A percentile compares a stretch with the other conserved stretches of the same genome.
Conservation (phyloP, 2,888 invertebrate genomes). For the Archips crataeganus region DNA sequence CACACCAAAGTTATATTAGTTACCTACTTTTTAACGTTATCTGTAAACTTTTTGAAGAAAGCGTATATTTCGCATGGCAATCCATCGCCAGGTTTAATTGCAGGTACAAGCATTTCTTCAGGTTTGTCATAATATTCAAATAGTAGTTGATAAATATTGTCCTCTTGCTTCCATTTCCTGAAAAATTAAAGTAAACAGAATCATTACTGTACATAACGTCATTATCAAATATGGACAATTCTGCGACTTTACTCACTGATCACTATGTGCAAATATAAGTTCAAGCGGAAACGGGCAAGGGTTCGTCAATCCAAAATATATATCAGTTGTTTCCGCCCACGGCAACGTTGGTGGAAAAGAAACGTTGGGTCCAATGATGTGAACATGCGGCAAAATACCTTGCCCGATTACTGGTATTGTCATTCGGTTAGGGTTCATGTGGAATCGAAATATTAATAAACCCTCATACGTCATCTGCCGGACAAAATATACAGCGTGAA, state of each 20-base stretch:
- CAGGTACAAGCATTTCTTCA: constrained; percentile 75
- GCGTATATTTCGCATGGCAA: constrained; percentile 63
- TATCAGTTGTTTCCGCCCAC: constrained; percentile 85
- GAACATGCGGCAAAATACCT: constrained; percentile 83
- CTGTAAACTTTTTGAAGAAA: constrained; percentile 65
- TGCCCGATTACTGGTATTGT: constrained; percentile 80
- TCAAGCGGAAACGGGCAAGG: constrained; percentile 88
- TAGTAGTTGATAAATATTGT: constrained; percentile 70
- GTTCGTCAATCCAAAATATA: constrained; percentile 87
- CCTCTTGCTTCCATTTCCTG: constrained; percentile 76
- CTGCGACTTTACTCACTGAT: constrained; percentile 77
- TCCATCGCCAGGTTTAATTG: constrained; percentile 66
- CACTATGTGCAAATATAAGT: constrained; percentile 88
- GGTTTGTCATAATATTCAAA: constrained; percentile 76
- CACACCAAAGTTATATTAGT: constrained; percentile 22
- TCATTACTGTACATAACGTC: not conserved
- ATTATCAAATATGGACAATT: not conserved
- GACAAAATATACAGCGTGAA: not conserved
- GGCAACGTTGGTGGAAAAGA: constrained; percentile 88
- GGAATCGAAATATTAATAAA: constrained; percentile 73
- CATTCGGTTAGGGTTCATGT: constrained; percentile 80
- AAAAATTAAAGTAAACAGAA: constrained; percentile 13
- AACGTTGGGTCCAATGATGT: constrained; percentile 79
- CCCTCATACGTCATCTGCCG: constrained; percentile 75
- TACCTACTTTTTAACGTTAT: constrained; percentile 63